Percentiles rank a stretch among this genome's conserved stretches.
These are phyloP conservation scores for Sebastes nivosus DNA, from an alignment of 2,797 vertebrate genomes.

Conservation along the genomic window DNA sequence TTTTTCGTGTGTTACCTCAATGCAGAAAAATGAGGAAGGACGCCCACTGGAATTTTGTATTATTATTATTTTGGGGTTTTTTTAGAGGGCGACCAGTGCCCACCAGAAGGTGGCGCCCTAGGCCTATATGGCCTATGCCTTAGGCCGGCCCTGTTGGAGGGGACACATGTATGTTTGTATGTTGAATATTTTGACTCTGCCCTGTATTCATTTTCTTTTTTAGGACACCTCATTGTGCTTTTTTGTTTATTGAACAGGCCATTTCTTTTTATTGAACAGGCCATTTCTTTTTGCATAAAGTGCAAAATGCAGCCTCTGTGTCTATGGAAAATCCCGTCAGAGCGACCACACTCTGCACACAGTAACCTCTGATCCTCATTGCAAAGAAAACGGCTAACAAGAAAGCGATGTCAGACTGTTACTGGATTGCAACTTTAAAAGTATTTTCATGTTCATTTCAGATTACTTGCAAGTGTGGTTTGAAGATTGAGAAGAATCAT, in stretches of 20 bases:
- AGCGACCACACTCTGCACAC: neutral
- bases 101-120: too few species aligned
- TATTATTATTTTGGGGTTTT: too few species aligned
- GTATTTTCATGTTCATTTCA: constrained; percentile 65
- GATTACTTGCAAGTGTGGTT: constrained; percentile 93
- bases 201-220: neutral
- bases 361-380: neutral
- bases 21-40: too few species aligned
- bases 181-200: neutral
- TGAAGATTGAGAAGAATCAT: constrained; percentile 89
- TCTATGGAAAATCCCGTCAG: neutral
- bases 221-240: neutral
- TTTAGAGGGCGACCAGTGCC: too few species aligned
- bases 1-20: too few species aligned
- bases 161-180: too few species aligned
- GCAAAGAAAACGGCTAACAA: neutral
- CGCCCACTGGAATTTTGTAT: accelerated
- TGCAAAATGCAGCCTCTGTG: neutral
- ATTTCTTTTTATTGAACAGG: neutral
- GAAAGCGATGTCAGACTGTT: neutral
- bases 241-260: neutral
- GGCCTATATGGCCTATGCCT: too few species aligned
- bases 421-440: neutral
- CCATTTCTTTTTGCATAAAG: neutral
- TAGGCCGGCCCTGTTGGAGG: too few species aligned